These are phyloP conservation scores for Eupithecia pulchellata DNA, from an alignment of 2,888 invertebrate genomes.

Conservation along the genomic window DNA sequence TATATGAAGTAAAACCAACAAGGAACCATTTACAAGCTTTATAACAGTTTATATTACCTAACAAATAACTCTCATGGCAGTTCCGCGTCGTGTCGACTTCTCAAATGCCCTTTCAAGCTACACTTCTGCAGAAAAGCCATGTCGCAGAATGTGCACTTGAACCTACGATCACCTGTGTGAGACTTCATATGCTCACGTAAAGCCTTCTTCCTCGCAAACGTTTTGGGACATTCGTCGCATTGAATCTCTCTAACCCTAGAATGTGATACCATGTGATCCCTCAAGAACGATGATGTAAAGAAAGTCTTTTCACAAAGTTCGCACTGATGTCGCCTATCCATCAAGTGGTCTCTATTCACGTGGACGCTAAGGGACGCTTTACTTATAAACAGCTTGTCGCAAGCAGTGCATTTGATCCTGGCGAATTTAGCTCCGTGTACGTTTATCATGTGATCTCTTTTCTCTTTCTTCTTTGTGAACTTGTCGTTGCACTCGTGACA, in stretches of 20 bases:
- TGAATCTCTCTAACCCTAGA: constrained; percentile 47
- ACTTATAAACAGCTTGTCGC: constrained; percentile 52
- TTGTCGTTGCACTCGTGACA: constrained; percentile 61
- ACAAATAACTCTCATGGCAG: constrained; percentile 15
- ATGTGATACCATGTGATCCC: constrained; percentile 55
- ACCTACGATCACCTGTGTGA: constrained; percentile 43
- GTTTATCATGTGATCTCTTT: constrained; percentile 44
- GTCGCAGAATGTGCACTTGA: constrained; percentile 54
- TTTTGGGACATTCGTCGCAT: constrained; percentile 51
- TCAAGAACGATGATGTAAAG: constrained; percentile 48
- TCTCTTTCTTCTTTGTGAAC: constrained; percentile 46
- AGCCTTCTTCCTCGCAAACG: constrained; percentile 50
- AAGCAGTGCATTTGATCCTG: constrained; percentile 53
- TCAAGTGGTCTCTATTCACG: constrained; percentile 60
- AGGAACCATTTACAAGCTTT: not conserved
- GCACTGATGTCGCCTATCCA: constrained; percentile 55
- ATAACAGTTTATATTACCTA: not conserved
- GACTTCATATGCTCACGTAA: constrained; percentile 48
- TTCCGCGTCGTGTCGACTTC: constrained; percentile 35
- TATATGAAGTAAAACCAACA: not conserved
- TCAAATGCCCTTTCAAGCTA: constrained; percentile 42
- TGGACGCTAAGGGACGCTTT: constrained; percentile 50
- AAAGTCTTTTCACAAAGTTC: constrained; percentile 54
- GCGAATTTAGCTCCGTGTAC: constrained; percentile 39
- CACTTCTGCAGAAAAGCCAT: constrained; percentile 51